phyloP scores from a whole-genome alignment of 2,113 vertebrate genomes.

The Castor canadensis region DNA sequence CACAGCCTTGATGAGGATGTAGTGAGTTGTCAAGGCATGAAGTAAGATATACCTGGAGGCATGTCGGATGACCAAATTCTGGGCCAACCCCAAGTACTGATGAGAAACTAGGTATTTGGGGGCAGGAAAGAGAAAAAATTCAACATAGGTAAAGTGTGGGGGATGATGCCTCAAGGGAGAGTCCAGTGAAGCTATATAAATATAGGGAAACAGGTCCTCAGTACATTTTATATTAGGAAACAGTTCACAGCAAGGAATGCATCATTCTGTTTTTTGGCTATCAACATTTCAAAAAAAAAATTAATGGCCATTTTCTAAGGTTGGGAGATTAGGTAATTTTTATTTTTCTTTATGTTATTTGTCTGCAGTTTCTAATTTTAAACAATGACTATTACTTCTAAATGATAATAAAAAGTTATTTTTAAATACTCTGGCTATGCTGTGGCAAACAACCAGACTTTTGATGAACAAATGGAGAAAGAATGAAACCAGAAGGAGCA shows the following conservation, averaged over 20 bases:
- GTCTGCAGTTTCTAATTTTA: conserved; percentile 1
- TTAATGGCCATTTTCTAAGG: neutral
- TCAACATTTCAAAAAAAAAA: conserved; percentile 19
- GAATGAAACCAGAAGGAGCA: neutral
- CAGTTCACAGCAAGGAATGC: neutral
- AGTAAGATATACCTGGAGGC: neutral
- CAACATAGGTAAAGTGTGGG: neutral
- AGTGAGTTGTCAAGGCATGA: neutral
- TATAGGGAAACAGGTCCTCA: neutral
- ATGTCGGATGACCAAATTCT: neutral
- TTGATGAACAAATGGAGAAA: neutral
- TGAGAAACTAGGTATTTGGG: neutral
- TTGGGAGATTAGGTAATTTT: neutral
- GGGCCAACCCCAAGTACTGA: neutral
- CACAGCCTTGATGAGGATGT: neutral
- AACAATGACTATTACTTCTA: conserved; percentile 1
- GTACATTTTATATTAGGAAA: neutral
- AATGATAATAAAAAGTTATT: neutral
- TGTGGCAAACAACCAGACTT: neutral
- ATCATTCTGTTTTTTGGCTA: neutral
- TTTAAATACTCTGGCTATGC: neutral
- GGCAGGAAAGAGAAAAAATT: neutral
- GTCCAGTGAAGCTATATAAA: neutral
- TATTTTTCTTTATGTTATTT: neutral
- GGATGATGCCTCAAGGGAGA: neutral